Percentiles rank a stretch among this genome's conserved stretches.
These are phyloP conservation scores for Plemyria rubiginata DNA, from an alignment of 2,888 invertebrate species.

Conservation along the genomic window DNA sequence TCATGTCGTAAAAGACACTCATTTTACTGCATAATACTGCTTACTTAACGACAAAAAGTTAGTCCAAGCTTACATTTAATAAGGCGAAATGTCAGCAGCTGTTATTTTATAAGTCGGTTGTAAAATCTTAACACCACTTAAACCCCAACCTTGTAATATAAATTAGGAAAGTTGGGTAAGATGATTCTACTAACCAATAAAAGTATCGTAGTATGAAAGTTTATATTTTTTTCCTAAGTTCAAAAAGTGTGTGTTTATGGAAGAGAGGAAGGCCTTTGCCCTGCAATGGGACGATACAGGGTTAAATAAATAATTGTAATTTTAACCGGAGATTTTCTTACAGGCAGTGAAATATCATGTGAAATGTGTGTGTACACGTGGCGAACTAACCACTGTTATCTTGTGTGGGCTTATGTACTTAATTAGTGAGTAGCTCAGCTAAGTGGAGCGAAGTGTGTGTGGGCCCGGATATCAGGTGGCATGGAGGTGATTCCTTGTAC, in stretches of 20 bases:
- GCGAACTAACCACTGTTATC: conserved; percentile 59
- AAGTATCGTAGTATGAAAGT: background rate
- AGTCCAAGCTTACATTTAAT: conserved; percentile 38
- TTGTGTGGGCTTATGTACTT: conserved; percentile 36
- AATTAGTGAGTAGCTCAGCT: conserved; percentile 32
- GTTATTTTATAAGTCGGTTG: conserved; percentile 36
- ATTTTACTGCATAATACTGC: conserved; percentile 11
- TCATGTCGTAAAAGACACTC: conserved; percentile 2
- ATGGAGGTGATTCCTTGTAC: conserved; percentile 73
- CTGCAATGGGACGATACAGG: too few species aligned
- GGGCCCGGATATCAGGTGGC: conserved; percentile 60
- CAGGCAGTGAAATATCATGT: conserved; percentile 54
- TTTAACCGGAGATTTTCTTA: conserved; percentile 41
- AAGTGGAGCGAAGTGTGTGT: conserved; percentile 42
- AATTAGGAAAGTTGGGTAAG: conserved; percentile 36
- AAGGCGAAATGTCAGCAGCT: conserved; percentile 39
- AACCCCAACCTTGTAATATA: conserved; percentile 37
- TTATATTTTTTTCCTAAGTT: too few species aligned
- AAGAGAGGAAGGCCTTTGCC: too few species aligned
- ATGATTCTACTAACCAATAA: conserved; percentile 2
- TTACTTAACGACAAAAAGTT: conserved; percentile 34
- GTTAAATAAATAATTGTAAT: background rate
- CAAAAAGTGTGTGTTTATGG: too few species aligned
- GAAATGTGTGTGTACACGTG: conserved; percentile 65
- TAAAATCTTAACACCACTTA: conserved; percentile 41